These are phyloP conservation scores for Papio anubis DNA, from an alignment of 2,113 vertebrate genomes.

Conservation along the genomic window DNA sequence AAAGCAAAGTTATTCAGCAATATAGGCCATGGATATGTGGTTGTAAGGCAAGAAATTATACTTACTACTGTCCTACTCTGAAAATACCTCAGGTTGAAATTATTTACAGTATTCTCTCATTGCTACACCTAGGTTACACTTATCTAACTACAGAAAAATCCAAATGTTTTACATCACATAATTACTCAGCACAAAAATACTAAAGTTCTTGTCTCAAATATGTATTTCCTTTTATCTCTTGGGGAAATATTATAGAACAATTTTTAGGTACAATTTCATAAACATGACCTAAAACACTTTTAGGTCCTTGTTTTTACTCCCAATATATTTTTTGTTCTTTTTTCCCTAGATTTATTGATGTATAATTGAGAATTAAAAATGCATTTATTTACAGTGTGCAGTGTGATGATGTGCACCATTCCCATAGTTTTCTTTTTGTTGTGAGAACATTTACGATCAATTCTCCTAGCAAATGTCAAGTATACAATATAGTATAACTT, in stretches of 20 bases:
- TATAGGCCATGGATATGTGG: neutral
- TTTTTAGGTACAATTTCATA: neutral
- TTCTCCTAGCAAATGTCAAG: neutral
- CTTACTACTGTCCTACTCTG: neutral
- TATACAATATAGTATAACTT: neutral
- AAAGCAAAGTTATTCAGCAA: neutral
- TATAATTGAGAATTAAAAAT: neutral
- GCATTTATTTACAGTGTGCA: neutral
- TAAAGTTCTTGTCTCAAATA: neutral
- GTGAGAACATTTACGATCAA: neutral
- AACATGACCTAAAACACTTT: neutral
- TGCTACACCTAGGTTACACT: neutral
- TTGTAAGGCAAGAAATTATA: neutral
- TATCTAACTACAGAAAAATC: neutral
- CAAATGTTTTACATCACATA: neutral
- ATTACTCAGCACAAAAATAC: neutral
- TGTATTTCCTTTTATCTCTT: neutral
- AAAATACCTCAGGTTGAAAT: neutral
- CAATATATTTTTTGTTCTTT: neutral
- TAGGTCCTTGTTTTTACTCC: neutral
- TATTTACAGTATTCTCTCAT: neutral
- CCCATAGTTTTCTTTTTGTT: neutral
- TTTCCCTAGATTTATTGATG: neutral
- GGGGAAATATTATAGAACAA: neutral
- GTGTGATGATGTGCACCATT: neutral